A percentile compares a stretch with the other conserved stretches of the same genome.
phyloP scores from a whole-genome alignment of 2,888 invertebrate species.

The Cheilosia vernalis region DNA sequence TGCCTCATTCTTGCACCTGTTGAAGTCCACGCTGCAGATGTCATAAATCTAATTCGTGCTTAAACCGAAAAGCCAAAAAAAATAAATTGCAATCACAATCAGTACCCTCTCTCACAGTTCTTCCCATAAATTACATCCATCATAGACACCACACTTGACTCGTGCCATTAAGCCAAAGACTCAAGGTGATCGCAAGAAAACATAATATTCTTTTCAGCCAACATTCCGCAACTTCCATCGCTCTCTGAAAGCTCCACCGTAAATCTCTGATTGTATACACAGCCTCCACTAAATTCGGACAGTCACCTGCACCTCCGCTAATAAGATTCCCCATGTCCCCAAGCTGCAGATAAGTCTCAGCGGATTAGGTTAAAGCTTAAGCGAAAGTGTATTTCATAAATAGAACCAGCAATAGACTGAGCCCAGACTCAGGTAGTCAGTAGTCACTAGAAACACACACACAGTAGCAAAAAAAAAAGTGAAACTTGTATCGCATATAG shows the following conservation, averaged over 20 bases:
- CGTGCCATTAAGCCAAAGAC: neutral
- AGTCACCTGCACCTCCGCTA: neutral
- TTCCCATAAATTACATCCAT: neutral
- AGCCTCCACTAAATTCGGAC: neutral
- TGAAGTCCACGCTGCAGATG: neutral
- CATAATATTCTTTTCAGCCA: neutral
- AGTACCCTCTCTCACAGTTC: neutral
- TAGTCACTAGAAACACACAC: conserved; percentile 6
- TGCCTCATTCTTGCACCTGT: conserved; percentile 5
- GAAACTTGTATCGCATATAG: conserved; percentile 33
- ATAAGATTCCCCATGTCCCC: neutral
- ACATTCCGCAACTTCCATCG: neutral
- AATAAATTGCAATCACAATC: neutral
- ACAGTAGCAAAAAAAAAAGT: conserved; percentile 10
- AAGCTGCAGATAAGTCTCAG: neutral
- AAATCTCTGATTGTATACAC: neutral
- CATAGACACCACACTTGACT: neutral
- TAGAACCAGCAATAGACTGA: neutral
- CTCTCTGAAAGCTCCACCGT: conserved; percentile 21
- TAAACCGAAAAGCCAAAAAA: neutral
- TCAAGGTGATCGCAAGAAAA: neutral
- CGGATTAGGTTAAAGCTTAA: conserved; percentile 12
- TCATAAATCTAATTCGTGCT: neutral
- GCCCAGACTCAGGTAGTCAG: neutral
- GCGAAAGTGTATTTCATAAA: conserved; percentile 11